Evolutionary conservation across 2,113 vertebrate genomes (phyloP).

Genomic region (Varanus salvator): DNA sequence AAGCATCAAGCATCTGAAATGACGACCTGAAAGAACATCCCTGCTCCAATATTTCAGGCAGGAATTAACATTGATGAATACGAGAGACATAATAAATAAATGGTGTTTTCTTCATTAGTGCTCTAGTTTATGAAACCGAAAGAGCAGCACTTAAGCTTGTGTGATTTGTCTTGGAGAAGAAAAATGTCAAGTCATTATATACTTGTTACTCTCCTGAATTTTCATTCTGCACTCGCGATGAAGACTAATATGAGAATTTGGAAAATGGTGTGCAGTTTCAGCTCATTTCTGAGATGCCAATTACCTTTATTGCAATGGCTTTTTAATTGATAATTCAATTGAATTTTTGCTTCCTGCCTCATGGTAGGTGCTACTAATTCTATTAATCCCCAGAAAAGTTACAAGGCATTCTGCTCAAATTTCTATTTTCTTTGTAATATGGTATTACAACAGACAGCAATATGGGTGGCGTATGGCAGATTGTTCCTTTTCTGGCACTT

Average conservation of each 20-base stretch:
- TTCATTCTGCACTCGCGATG: constrained; percentile 70
- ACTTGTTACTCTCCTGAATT: constrained; percentile 74
- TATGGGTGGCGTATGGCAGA: constrained; percentile 68
- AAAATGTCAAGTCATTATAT: constrained; percentile 76
- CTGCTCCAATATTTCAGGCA: constrained; percentile 60
- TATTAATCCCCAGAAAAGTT: constrained; percentile 69
- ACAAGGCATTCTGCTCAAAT: constrained; percentile 50
- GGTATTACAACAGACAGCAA: constrained; percentile 72
- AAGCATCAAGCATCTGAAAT: constrained; percentile 36
- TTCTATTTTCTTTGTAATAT: constrained; percentile 69
- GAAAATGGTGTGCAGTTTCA: constrained; percentile 73
- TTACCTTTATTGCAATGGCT: constrained; percentile 72
- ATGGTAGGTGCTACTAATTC: constrained; percentile 66
- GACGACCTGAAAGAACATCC: constrained; percentile 47
- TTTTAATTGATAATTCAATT: constrained; percentile 75
- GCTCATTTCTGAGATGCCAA: constrained; percentile 64
- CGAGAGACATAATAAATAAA: constrained; percentile 53
- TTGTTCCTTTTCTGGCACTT: constrained; percentile 67
- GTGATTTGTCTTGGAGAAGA: constrained; percentile 75
- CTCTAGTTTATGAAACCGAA: constrained; percentile 65
- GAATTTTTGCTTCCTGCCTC: constrained; percentile 64
- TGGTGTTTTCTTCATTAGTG: constrained; percentile 69
- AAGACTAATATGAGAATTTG: constrained; percentile 71
- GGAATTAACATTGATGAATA: constrained; percentile 56
- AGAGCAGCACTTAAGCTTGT: constrained; percentile 59